Evolutionary conservation across 1,140 invertebrate genomes (phyloP), one percentile per base, ranked within the genome.

Genomic region (Nylanderia fulva): DNA sequence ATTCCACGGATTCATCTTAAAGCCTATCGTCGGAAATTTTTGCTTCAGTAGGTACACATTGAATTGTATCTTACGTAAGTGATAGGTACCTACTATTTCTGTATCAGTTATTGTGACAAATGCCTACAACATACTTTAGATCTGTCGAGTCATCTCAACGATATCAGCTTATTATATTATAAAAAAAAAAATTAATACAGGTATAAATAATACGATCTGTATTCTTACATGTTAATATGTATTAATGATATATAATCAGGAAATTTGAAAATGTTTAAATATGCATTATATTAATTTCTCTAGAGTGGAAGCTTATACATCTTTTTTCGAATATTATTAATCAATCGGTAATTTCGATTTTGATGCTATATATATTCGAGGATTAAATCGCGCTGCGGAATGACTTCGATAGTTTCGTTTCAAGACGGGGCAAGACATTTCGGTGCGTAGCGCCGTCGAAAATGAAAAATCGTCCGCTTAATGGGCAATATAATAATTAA

Each of bases 401-500:
- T 27, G 66, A 82, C 42, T 72, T 56, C 15, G 48, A 33, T 48
- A 29, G 77, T 77, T 66, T 15, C 29, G 74, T 45, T 45, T 61
- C 6, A 66, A 54, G 60, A 79, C n/a, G n/a, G 33, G 48, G 48
- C 9, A 27, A 74, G 72, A 76, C 21, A 27, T 39, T 61, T 75
- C 36, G 56, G 18, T 36, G 61, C 7, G 61, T 45, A 48, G 56
- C 75, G 42, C 42, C 36, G 63, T 84, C 61, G 79, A 86, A 69
- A 64, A 91, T 92, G 91, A 92, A 92, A 92, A 90, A 92, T 91
- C 72, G 90, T 87, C 60, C 56, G 52, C 80, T 86, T 91, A 91
- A 91, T 91, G 86, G 88, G 72, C 91, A 87, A 92, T 90, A 88
- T 91, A 91, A 91, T 92, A 92, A 92, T 92, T 91, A 92, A 89